Conservation (phyloP, 2,113 vertebrate genomes). For the Gracilinanus agilis region DNA sequence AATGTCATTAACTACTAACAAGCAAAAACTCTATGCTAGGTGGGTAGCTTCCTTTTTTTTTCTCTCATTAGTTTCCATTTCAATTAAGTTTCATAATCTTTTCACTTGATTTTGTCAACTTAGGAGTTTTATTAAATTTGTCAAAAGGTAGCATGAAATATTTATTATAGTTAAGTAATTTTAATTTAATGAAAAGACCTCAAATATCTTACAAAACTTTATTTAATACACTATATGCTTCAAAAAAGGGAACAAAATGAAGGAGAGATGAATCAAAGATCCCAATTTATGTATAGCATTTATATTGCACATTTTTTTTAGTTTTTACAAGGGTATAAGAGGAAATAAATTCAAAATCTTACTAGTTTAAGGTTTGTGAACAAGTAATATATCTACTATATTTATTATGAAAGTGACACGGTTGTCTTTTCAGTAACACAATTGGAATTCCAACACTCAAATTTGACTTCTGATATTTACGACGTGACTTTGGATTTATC, state of each 20-base stretch:
- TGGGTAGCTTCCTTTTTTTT: background rate
- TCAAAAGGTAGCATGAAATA: background rate
- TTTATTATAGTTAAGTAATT: background rate
- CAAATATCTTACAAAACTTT: background rate
- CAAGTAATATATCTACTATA: background rate
- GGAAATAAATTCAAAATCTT: background rate
- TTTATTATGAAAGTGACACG: background rate
- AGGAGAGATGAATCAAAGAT: background rate
- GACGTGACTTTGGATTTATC: background rate
- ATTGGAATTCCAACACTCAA: background rate
- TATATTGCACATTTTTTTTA: background rate
- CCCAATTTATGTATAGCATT: background rate
- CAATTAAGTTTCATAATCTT: background rate
- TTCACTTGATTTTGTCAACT: background rate
- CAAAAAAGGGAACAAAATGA: background rate
- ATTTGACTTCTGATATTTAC: background rate
- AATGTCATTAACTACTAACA: background rate
- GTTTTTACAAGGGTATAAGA: background rate
- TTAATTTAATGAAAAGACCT: background rate
- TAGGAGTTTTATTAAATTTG: background rate
- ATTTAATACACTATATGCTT: background rate
- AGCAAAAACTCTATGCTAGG: background rate
- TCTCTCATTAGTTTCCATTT: background rate
- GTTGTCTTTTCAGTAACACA: background rate
- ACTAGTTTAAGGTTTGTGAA: background rate